Evolutionary conservation across 2,113 vertebrate genomes (phyloP).

Genomic region (Sus scrofa): T2T-Sscrofa CM000830.6:129555501-129556000

Average conservation of each 20-base stretch:
- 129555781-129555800: neutral
- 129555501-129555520: conserved; percentile 78
- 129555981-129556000: neutral
- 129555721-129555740: conserved; percentile 72
- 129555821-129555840: neutral
- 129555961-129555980: neutral
- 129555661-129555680: conserved; percentile 82
- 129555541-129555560: conserved; percentile 72
- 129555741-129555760: conserved; percentile 78
- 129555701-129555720: conserved; percentile 79
- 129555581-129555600: conserved; percentile 73
- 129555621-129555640: conserved; percentile 83
- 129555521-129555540: conserved; percentile 80
- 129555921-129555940: neutral
- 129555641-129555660: conserved; percentile 83
- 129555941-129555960: neutral
- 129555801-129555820: neutral
- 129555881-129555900: neutral
- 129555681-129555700: conserved; percentile 78
- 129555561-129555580: conserved; percentile 63
- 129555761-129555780: conserved; percentile 71
- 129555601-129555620: conserved; percentile 80
- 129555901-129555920: neutral
- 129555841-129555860: neutral
- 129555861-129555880: neutral